These are phyloP conservation scores for Dicrostonyx torquatus DNA, from an alignment of 2,797 vertebrate genomes.

Conservation along the genomic window DNA sequence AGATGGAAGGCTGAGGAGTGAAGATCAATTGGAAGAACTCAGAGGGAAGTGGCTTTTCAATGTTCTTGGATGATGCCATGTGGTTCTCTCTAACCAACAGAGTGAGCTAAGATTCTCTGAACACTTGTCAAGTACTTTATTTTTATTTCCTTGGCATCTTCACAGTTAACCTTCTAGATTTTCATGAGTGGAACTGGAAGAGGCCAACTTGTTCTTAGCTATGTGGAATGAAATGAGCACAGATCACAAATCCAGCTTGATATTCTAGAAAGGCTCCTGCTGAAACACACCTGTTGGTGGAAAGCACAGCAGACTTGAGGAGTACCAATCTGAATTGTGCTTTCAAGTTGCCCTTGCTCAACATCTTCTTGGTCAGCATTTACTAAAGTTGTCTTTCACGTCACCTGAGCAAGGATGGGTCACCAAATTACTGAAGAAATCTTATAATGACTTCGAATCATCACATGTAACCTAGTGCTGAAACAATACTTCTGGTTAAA, in stretches of 20 bases:
- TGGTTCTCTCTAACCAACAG: neutral
- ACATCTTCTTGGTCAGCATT: constrained; percentile 7
- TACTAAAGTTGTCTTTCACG: neutral
- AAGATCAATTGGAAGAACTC: neutral
- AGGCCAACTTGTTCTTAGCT: neutral
- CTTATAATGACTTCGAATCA: neutral
- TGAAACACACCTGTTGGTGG: neutral
- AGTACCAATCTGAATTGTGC: neutral
- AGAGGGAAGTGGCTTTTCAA: neutral
- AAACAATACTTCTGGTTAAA: constrained; percentile 36
- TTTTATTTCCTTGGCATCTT: neutral
- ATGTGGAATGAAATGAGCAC: neutral
- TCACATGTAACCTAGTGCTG: neutral
- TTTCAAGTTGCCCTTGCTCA: constrained; percentile 25
- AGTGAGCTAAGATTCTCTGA: neutral
- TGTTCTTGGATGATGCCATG: neutral
- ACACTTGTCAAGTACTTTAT: neutral
- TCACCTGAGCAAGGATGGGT: neutral
- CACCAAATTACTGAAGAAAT: neutral
- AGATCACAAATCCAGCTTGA: constrained; percentile 21
- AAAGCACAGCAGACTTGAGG: neutral
- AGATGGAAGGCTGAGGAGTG: neutral
- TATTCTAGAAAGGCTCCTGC: neutral
- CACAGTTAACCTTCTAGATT: neutral
- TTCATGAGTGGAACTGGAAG: constrained; percentile 9